Conservation (phyloP, 2,888 invertebrate species). For the Leptarthrus brevirostris region DNA sequence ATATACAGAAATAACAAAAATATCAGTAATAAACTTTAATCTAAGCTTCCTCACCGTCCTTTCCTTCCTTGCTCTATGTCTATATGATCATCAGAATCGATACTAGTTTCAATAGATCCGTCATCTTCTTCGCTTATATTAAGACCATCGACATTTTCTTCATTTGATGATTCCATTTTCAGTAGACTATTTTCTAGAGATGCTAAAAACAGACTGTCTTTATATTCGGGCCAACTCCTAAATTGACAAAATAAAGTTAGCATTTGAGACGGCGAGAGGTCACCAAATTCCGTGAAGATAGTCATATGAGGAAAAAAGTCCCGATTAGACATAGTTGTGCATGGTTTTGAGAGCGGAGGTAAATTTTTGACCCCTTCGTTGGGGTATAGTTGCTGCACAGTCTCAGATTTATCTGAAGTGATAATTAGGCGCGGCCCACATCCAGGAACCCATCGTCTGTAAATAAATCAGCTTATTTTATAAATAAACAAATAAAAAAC, state of each 20-base stretch:
- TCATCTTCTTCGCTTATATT: conserved; percentile 62
- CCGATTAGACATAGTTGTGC: conserved; percentile 59
- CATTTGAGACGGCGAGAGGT: conserved; percentile 74
- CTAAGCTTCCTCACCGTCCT: too few species aligned
- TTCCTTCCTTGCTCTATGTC: background rate
- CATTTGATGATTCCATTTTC: conserved; percentile 67
- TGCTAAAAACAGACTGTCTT: conserved; percentile 73
- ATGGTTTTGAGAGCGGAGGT: conserved; percentile 60
- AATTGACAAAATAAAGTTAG: conserved; percentile 74
- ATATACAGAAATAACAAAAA: background rate
- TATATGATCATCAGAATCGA: background rate
- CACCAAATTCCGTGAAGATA: conserved; percentile 79
- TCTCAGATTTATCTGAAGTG: conserved; percentile 55
- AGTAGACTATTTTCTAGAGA: conserved; percentile 74
- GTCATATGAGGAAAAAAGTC: conserved; percentile 70
- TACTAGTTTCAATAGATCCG: conserved; percentile 17
- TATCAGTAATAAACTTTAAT: background rate
- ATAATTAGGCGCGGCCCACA: conserved; percentile 76
- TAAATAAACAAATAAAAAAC: too few species aligned
- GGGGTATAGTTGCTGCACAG: conserved; percentile 53
- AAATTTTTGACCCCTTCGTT: conserved; percentile 57
- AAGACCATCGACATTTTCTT: conserved; percentile 59
- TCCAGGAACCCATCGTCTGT: conserved; percentile 78
- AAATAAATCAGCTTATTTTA: too few species aligned
- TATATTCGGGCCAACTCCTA: conserved; percentile 73